Base-by-base conservation (phyloP, 2,113 vertebrate genomes). In the Ptilorrhoa leucosticta region DNA sequence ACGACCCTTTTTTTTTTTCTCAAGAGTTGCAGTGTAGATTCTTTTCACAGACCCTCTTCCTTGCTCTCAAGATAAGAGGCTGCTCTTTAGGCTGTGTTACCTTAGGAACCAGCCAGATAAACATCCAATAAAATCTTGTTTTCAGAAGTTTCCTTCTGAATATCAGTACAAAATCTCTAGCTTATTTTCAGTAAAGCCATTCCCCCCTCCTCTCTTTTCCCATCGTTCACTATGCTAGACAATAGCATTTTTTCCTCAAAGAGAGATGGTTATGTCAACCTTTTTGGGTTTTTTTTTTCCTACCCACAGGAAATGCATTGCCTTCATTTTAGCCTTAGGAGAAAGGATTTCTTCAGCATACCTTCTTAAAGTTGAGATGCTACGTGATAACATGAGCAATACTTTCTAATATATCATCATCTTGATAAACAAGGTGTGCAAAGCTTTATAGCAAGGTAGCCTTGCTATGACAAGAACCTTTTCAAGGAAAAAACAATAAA, bases 11-110 rank as follows among this genome's bases (percentile, higher is more conserved):
- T 92, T 89, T 94, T 92, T 37, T 96, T 84, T 35, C 73, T 90
- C 57, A 65, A 68, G 93, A 95, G 64, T 89, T 94, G 72, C 84
- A 75, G 71, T 56, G 77, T 69, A 61, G 88, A 90, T 95, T 95
- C 90, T 96, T 95, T 91, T 83, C 72, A 64, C 65, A 45, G 35
- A 47, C 42, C 82, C n/a, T 91, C 56, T 96, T 92, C 77, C 82
- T 84, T 2, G 26, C 94, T 96, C 87, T 96, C 70, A 61, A 94
- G 94, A 97, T 96, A 96, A 97, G 94, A 95, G 83, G 70, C 92
- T 96, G 94, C 91, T 96, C 82, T 96, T 97, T 90, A 84, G 91
- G 91, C 86, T 71, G 91, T 73, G 93, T 96, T 92, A 89, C 95
- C 92, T 94, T 95, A 92, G 94, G 94, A 96, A 95, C 90, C 89